Evolutionary conservation across 1,140 invertebrate species (phyloP), one percentile per base, ranked within the genome.

Genomic region (Trachymyrmex cornetzi): DNA sequence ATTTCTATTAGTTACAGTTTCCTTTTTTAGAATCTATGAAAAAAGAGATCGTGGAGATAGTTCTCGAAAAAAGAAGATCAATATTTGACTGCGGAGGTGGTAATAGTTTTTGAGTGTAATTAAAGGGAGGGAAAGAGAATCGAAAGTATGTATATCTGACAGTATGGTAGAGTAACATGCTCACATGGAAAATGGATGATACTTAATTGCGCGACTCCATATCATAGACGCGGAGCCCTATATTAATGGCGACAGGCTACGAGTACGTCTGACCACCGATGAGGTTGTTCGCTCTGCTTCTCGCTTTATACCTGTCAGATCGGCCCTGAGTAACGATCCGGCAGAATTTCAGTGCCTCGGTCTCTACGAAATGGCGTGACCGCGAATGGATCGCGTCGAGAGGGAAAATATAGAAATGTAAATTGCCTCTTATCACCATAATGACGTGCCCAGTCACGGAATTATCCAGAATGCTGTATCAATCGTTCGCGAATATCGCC

Each of bases 281-380:
- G 85, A 44, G 75, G 82, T 80, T 86, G 84, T 89, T 85, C 63
- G 61, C 71, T 77, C 71, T 69, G 77, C 71, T 87, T 81, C 84
- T 82, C 77, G 34, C 61, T 90, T 89, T 77, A 89, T 91, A 89
- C 61, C 81, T 87, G 90, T 89, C 89, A 85, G 79, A 63, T 55
- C 69, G 85, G 24, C 48, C n/a, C 75, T 72, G 87, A 91, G 87
- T 91, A 91, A 91, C 88, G 90, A 91, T 90, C 87, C 57, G 71
- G 64, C 30, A 59, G 79, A 91, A 91, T 89, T 89, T 89, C 67
- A 77, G 85, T 89, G 69, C 55, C 69, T 85, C 72, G 67, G 38
- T 53, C 50, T 63, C 50, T 63, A 59, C 72, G 88, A 89, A 87
- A 89, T 87, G 77, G 77, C 88, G 50, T 88, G 85, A 90, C 84